Evolutionary conservation across 2,888 invertebrate species (phyloP).

Genomic region (Rhorus exstirpatorius): DNA sequence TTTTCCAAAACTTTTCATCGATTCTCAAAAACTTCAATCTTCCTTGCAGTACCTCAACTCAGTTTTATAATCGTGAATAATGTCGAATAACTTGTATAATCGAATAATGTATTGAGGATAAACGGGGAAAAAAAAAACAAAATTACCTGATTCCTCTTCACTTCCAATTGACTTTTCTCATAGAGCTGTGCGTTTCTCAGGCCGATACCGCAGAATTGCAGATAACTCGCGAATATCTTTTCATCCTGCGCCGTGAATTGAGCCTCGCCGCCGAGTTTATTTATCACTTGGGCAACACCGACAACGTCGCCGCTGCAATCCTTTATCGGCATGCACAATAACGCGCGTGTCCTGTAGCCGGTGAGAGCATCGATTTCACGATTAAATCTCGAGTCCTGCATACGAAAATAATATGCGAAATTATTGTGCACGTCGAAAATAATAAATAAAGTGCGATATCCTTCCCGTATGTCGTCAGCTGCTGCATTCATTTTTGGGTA

Average conservation of each 20-base stretch:
- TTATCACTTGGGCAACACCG: slow-evolving; percentile 98
- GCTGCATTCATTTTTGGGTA: too few species aligned
- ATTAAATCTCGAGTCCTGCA: slow-evolving; percentile 95
- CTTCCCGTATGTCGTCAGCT: too few species aligned
- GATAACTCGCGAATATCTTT: slow-evolving; percentile 95
- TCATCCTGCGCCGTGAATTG: slow-evolving; percentile 96
- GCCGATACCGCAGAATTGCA: slow-evolving; percentile 98
- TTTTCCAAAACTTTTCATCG: too few species aligned
- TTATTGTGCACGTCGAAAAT: background rate
- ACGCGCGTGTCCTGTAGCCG: slow-evolving; percentile 96
- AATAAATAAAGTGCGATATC: too few species aligned
- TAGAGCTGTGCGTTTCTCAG: slow-evolving; percentile 98
- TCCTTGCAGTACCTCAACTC: too few species aligned
- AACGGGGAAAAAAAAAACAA: background rate
- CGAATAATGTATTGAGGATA: too few species aligned
- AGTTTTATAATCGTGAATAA: too few species aligned
- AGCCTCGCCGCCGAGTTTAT: slow-evolving; percentile 93
- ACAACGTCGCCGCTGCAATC: slow-evolving; percentile 97
- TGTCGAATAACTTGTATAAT: background rate
- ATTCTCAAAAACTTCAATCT: too few species aligned
- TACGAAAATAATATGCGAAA: slow-evolving; percentile 22
- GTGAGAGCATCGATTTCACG: slow-evolving; percentile 97
- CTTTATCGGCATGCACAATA: slow-evolving; percentile 98
- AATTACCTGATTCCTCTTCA: slow-evolving; percentile 95
- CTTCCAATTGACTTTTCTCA: slow-evolving; percentile 97